Base-by-base conservation (phyloP, 2,797 vertebrate genomes). In the Geotrypetes seraphini region DNA sequence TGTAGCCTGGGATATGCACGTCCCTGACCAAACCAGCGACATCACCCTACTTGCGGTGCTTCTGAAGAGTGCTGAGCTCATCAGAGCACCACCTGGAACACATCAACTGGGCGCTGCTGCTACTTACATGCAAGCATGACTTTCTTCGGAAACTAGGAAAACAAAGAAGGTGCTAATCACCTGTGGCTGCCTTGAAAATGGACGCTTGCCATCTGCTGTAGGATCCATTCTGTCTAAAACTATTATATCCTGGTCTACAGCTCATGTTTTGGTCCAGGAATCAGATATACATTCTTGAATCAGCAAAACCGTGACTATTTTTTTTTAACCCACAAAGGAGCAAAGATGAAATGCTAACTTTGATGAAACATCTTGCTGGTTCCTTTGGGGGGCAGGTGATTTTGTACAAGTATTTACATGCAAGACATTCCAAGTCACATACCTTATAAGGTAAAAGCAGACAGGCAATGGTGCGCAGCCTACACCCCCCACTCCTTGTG, bases 81-180 rank as follows among this genome's bases (percentile, higher is more conserved):
- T n/a, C n/a, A n/a, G n/a, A n/a, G n/a, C n/a, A n/a, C n/a, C n/a
- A n/a, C n/a, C n/a, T n/a, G n/a, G n/a, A n/a, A n/a, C n/a, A n/a
- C n/a, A n/a, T n/a, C n/a, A n/a, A n/a, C n/a, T n/a, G n/a, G n/a
- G n/a, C n/a, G n/a, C n/a, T n/a, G n/a, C n/a, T n/a, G n/a, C n/a
- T n/a, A n/a, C n/a, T n/a, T n/a, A n/a, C n/a, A n/a, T n/a, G n/a
- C n/a, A n/a, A n/a, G n/a, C n/a, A n/a, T n/a, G n/a, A n/a, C n/a
- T n/a, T n/a, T n/a, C n/a, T n/a, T n/a, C n/a, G n/a, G n/a, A n/a
- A n/a, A n/a, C n/a, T n/a, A n/a, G 11, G n/a, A 12, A 20, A 12
- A 5, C 0, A 0, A 0, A 3, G 1, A n/a, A 3, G 12, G n/a
- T n/a, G n/a, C n/a, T n/a, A 12, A 1, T 21, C 1, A 20, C 4